Percentiles rank a stretch among this genome's conserved stretches.
Evolutionary conservation across 2,113 vertebrate genomes (phyloP).

Genomic region (Tenrec ecaudatus): DNA sequence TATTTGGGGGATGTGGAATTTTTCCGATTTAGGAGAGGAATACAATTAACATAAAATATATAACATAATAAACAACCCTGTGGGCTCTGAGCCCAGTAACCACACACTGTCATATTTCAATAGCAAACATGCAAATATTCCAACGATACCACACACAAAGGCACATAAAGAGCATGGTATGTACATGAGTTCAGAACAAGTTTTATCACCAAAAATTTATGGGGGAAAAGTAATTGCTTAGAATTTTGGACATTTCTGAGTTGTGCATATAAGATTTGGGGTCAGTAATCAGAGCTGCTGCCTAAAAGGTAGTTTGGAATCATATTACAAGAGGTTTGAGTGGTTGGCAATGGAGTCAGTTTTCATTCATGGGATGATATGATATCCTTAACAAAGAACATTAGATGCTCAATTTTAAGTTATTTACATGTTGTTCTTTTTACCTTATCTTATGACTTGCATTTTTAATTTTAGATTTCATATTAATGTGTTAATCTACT

Average conservation of each 20-base stretch:
- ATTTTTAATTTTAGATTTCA: constrained; percentile 17
- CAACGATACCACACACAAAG: not conserved
- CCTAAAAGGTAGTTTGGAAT: not conserved
- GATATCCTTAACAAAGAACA: not conserved
- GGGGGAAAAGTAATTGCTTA: not conserved
- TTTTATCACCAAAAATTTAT: constrained; percentile 25
- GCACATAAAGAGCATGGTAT: not conserved
- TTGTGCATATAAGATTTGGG: not conserved
- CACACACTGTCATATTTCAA: constrained; percentile 37
- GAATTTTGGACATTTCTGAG: constrained; percentile 10
- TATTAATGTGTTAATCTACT: not conserved
- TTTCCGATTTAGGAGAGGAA: constrained; percentile 32
- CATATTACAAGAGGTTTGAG: not conserved
- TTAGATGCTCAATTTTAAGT: not conserved
- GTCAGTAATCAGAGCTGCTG: not conserved
- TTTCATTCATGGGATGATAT: not conserved
- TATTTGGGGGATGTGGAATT: constrained; percentile 38
- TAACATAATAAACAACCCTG: no score
- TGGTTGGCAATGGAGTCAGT: not conserved
- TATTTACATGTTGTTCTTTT: constrained; percentile 49
- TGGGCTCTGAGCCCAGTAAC: not conserved
- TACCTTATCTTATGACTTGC: not conserved
- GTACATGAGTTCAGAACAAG: not conserved
- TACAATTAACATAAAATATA: not conserved
- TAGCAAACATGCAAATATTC: constrained; percentile 36